phyloP scores from a whole-genome alignment of 2,113 vertebrate genomes.

The Callionymus lyra region DNA sequence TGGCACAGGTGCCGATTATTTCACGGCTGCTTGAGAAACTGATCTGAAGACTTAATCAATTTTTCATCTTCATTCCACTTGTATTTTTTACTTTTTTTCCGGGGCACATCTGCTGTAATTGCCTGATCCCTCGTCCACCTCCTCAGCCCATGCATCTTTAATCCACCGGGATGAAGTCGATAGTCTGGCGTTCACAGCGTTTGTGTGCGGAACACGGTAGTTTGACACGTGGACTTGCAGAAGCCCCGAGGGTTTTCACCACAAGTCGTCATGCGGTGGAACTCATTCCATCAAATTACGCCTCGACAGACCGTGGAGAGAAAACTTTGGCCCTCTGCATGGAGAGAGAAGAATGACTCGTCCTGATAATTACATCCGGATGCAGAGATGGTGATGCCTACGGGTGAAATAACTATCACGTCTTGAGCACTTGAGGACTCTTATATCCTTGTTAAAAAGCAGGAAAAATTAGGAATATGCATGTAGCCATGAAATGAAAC shows the following conservation, averaged over 20 bases:
- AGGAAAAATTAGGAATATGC: conserved; percentile 30
- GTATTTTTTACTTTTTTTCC: conserved; percentile 13
- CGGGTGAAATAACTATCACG: conserved; percentile 31
- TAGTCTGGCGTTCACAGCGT: conserved; percentile 27
- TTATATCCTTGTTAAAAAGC: conserved; percentile 37
- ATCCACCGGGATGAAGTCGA: conserved; percentile 27
- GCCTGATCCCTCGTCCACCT: conserved; percentile 5
- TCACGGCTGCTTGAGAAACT: no score
- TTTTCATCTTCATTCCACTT: no score
- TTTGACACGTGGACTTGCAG: conserved; percentile 23
- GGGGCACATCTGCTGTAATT: conserved; percentile 6
- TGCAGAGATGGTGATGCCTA: conserved; percentile 46
- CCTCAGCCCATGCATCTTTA: conserved; percentile 9
- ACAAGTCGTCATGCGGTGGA: conserved; percentile 10
- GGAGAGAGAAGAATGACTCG: conserved; percentile 30
- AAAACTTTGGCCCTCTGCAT: conserved; percentile 40
- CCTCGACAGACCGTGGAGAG: conserved; percentile 27
- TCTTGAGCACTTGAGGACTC: conserved; percentile 1
- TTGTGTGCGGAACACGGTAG: conserved; percentile 29
- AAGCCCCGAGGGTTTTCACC: conserved; percentile 11
- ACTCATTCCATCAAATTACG: conserved; percentile 48
- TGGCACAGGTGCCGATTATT: no score
- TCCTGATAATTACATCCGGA: conserved; percentile 52
- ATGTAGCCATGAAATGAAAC: conserved; percentile 24
- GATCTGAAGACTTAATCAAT: no score